Evolutionary conservation across 2,113 vertebrate species (phyloP).

Genomic region (Antennarius striatus): DNA sequence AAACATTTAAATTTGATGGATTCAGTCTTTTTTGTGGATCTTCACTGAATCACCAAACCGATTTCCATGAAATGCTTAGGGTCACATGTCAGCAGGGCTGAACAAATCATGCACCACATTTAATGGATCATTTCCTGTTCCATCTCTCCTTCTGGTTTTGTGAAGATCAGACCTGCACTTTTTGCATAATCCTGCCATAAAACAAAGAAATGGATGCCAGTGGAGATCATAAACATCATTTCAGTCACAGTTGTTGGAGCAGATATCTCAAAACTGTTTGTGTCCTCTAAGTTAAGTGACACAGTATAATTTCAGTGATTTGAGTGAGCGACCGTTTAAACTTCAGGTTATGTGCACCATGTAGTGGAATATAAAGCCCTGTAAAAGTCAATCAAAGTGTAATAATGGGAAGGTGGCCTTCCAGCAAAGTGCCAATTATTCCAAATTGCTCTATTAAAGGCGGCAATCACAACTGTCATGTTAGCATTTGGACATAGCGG

Average conservation of each 20-base stretch:
- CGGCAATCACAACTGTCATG: conserved; percentile 53
- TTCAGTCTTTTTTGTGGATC: too few relatives aligned
- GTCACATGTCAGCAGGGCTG: too few relatives aligned
- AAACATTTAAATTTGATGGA: too few relatives aligned
- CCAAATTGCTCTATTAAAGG: conserved; percentile 65
- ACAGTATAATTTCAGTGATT: background rate
- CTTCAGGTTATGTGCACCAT: conserved; percentile 6
- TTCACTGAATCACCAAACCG: too few relatives aligned
- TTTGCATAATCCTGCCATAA: too few relatives aligned
- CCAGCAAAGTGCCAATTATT: conserved; percentile 65
- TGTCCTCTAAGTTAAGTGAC: background rate
- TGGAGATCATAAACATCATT: too few relatives aligned
- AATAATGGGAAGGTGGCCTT: conserved; percentile 61
- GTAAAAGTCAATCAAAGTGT: conserved; percentile 62
- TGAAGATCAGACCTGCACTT: too few relatives aligned
- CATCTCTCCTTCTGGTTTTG: too few relatives aligned
- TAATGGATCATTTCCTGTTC: too few relatives aligned
- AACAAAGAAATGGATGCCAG: too few relatives aligned
- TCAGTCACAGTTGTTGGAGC: background rate
- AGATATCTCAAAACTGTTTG: background rate
- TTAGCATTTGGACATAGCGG: conserved; percentile 43
- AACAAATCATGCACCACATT: too few relatives aligned
- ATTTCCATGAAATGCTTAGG: too few relatives aligned
- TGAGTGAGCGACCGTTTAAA: conserved; percentile 13
- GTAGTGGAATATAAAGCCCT: conserved; percentile 37